These are phyloP conservation scores for Scolanthus callimorphus DNA, from an alignment of 92 coral and sea anemone genomes.

Conservation along the genomic window DNA sequence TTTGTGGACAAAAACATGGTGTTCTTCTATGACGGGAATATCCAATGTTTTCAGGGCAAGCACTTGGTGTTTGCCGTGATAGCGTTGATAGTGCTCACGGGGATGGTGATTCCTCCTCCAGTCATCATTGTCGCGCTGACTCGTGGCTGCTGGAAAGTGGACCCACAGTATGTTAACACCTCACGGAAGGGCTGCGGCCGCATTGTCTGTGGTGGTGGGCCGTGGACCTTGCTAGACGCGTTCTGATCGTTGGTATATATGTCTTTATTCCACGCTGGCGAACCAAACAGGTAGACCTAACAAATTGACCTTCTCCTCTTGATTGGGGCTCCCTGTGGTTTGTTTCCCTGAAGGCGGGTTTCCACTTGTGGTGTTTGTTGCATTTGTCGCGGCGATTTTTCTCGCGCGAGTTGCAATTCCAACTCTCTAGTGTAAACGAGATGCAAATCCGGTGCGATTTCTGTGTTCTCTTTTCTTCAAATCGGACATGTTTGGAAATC, in stretches of 20 bases:
- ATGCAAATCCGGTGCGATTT: too few relatives aligned
- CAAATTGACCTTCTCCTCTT: not conserved
- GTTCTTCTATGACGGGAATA: slow-evolving; percentile 83
- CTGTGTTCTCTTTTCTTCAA: too few relatives aligned
- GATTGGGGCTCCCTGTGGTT: too few relatives aligned
- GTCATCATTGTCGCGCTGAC: slow-evolving; percentile 60
- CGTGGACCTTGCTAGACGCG: slow-evolving; percentile 81
- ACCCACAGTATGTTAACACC: slow-evolving; percentile 92
- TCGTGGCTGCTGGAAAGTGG: slow-evolving; percentile 75
- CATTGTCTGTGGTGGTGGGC: slow-evolving; percentile 97
- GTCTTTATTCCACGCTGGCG: slow-evolving; percentile 80
- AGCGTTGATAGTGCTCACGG: slow-evolving; percentile 47
- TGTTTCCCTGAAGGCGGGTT: too few relatives aligned
- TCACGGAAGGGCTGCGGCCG: slow-evolving; percentile 70
- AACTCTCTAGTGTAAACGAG: too few relatives aligned
- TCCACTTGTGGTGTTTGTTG: slow-evolving; percentile 2
- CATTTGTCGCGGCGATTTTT: too few relatives aligned
- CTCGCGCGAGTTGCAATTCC: too few relatives aligned
- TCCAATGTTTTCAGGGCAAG: slow-evolving; percentile 63
- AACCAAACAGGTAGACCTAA: slow-evolving; percentile 70
- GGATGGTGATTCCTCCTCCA: slow-evolving; percentile 62
- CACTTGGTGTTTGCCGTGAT: slow-evolving; percentile 65
- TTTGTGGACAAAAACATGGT: slow-evolving; percentile 55
- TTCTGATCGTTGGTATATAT: slow-evolving; percentile 65
- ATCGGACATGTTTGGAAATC: too few relatives aligned